Evolutionary conservation across 1,140 invertebrate species (phyloP).

Genomic region (Chelonus insularis): DNA sequence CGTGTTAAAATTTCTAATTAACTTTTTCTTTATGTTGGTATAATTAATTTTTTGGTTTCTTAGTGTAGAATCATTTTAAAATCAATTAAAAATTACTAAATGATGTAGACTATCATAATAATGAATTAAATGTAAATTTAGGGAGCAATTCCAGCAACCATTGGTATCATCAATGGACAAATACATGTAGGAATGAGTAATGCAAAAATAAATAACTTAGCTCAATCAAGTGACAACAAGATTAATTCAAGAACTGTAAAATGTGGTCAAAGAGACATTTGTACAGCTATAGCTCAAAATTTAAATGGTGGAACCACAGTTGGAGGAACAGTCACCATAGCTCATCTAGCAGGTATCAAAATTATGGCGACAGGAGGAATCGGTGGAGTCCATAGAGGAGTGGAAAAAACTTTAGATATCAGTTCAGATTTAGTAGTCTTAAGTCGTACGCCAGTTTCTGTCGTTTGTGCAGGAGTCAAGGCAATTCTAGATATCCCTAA

Average conservation of each 20-base stretch:
- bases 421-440: slow-evolving; percentile 95
- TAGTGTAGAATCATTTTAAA: too few relatives aligned
- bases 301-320: slow-evolving; percentile 94
- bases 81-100: too few relatives aligned
- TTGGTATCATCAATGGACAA: slow-evolving; percentile 84
- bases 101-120: too few relatives aligned
- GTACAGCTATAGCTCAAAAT: slow-evolving; percentile 71
- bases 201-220: slow-evolving; percentile 67
- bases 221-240: slow-evolving; percentile 29
- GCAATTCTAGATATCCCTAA: slow-evolving; percentile 94
- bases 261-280: slow-evolving; percentile 82
- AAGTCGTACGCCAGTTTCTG: slow-evolving; percentile 81
- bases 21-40: too few relatives aligned
- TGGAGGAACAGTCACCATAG: slow-evolving; percentile 87
- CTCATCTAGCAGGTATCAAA: slow-evolving; percentile 79
- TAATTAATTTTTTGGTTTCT: too few relatives aligned
- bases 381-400: slow-evolving; percentile 93
- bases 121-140: slow-evolving; percentile 49
- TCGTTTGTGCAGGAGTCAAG: slow-evolving; percentile 95
- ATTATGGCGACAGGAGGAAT: slow-evolving; percentile 91
- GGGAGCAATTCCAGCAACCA: slow-evolving; percentile 92
- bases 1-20: too few relatives aligned
- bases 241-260: slow-evolving; percentile 59
- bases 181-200: slow-evolving; percentile 78
- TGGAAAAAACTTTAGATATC: slow-evolving; percentile 83